Evolutionary conservation across 2,113 vertebrate genomes (phyloP).

Genomic region (Dicaeum eximium): DNA sequence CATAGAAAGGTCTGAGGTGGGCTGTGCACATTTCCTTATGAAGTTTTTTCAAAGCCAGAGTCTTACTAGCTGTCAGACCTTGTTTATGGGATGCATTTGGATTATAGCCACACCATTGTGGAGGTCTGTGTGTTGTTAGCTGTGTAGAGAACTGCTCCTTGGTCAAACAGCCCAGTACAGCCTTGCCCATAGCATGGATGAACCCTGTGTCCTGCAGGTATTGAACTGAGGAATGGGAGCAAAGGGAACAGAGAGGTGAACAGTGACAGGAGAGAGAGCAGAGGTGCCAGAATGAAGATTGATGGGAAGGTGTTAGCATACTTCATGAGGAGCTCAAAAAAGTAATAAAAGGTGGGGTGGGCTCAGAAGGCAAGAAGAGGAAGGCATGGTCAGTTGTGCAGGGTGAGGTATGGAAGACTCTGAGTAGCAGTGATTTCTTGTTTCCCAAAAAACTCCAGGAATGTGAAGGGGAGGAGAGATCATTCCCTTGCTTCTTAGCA

Average conservation of each 20-base stretch:
- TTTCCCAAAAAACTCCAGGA: neutral
- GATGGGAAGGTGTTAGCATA: neutral
- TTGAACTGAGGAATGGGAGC: neutral
- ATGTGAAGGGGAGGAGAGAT: neutral
- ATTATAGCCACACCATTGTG: neutral
- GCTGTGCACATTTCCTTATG: fast-evolving
- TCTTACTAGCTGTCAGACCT: neutral
- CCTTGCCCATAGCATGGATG: neutral
- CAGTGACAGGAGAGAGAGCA: neutral
- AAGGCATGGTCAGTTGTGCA: neutral
- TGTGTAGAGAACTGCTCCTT: neutral
- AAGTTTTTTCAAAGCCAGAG: neutral
- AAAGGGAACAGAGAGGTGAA: neutral
- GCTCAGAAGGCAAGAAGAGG: neutral
- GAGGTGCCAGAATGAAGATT: neutral
- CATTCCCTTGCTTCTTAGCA: neutral
- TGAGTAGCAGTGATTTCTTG: neutral
- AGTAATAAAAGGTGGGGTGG: neutral
- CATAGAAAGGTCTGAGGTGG: neutral
- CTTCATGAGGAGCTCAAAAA: neutral
- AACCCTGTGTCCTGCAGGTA: neutral
- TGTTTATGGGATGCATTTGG: neutral
- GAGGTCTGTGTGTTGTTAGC: neutral
- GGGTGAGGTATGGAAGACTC: neutral
- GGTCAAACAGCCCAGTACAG: neutral